A percentile compares a stretch with the other conserved stretches of the same genome.
Conservation (phyloP, 2,113 vertebrate genomes). For the Centropristis striata region DNA sequence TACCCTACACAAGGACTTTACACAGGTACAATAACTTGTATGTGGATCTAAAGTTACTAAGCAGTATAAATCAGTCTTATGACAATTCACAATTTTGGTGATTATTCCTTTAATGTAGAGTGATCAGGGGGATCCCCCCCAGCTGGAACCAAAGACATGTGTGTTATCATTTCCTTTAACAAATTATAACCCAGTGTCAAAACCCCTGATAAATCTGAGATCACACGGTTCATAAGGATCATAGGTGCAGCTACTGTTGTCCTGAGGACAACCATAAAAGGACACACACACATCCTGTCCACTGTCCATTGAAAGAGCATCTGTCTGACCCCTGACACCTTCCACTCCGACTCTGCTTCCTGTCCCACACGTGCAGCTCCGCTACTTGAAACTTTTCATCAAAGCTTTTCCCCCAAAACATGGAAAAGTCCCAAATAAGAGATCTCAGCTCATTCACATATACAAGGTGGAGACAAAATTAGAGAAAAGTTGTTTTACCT, state of each 20-base stretch:
- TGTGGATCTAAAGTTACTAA: not conserved
- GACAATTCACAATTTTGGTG: slow-evolving; percentile 30
- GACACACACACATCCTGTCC: slow-evolving; percentile 78
- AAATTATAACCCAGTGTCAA: slow-evolving; percentile 40
- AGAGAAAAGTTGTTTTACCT: not conserved
- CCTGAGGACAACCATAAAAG: slow-evolving; percentile 72
- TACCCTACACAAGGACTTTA: not conserved
- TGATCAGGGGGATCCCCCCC: slow-evolving; percentile 35
- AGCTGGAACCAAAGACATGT: slow-evolving; percentile 40
- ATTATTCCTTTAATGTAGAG: not conserved
- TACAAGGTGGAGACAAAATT: too few relatives aligned
- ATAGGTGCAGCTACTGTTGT: slow-evolving; percentile 67
- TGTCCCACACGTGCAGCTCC: slow-evolving; percentile 71
- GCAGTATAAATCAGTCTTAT: slow-evolving; percentile 14
- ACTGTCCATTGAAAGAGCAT: slow-evolving; percentile 75
- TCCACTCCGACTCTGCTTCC: slow-evolving; percentile 70
- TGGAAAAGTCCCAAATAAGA: slow-evolving; percentile 31
- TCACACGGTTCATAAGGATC: slow-evolving; percentile 41
- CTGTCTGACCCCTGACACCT: slow-evolving; percentile 80
- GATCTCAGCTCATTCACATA: not conserved
- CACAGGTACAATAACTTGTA: slow-evolving; percentile 2
- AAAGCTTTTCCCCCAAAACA: slow-evolving; percentile 32
- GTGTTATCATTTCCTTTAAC: slow-evolving; percentile 48
- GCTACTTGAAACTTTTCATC: slow-evolving; percentile 58
- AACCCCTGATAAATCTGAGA: slow-evolving; percentile 51